Evolutionary conservation across 2,888 invertebrate species (phyloP), one percentile per base, ranked within the genome.

Genomic region (Rhyacophila evoluta): DNA sequence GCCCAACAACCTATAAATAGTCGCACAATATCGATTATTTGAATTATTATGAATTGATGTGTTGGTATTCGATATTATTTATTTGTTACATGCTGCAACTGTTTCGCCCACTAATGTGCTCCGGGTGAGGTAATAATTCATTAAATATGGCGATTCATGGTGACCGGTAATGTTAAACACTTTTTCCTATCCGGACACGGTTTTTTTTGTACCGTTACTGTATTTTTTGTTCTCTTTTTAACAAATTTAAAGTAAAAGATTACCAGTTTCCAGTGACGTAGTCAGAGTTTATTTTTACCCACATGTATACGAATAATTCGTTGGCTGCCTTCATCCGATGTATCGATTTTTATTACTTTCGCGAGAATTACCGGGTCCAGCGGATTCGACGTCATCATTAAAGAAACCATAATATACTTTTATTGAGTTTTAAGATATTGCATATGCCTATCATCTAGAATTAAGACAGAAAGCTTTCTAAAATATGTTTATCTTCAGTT

Each of bases 241-340:
- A 55, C 55, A 55, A 55, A 55, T 55, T 25, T 19, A 55, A 55
- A 55, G 55, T 55, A 55, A 55, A 55, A 55, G 55, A 55, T 55
- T 55, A 55, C 55, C 15, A 41, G 15, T 55, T 55, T 1, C 8
- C 55, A 55, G 55, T 15, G 55, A 8, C 55, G 19, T 8, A 55
- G 0, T 8, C 1, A 1, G 8, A 8, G 25, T 2, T 55, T 8
- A 25, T 55, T 55, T 55, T 55, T 19, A 3, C 0, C 29, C 2
- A 4, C 6, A 33, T 4, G 4, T 6, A 33, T 33, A 33, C 29
- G 29, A n/a, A n/a, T n/a, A n/a, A n/a, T n/a, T n/a, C n/a, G n/a
- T n/a, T n/a, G n/a, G n/a, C n/a, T n/a, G n/a, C n/a, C n/a, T n/a
- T n/a, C n/a, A n/a, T n/a, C n/a, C n/a, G n/a, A n/a, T n/a, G n/a